Evolutionary conservation across 2,797 vertebrate species (phyloP), one percentile per base, ranked within the genome.

Genomic region (Ptychobarbus kaznakovi): DNA sequence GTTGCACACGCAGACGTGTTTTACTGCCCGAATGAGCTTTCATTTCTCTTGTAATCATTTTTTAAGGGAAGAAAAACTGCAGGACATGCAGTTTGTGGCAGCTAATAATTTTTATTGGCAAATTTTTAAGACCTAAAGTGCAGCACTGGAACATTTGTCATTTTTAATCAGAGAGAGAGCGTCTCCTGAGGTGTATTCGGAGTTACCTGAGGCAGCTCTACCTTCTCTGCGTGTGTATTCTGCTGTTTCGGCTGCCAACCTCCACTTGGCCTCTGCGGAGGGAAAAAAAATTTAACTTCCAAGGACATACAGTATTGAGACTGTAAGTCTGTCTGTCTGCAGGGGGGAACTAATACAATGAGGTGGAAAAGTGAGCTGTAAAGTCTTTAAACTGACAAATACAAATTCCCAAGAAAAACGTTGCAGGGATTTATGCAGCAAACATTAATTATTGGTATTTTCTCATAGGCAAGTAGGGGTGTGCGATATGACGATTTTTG

Each of bases 31-130:
- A 81, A 87, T 70, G 86, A 87, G 78, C 70, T 78, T 86, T 83
- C 89, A 82, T 86, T 51, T 84, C 87, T 86, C 82, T 82, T 80
- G 85, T 88, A 90, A 90, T 90, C 82, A 90, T 84, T 90, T 89
- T 90, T 91, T 85, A 89, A 89, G 88, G 87, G 83, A 86, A 70
- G 61, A 83, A 87, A 90, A 90, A 90, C 84, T 87, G 90, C 87
- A 84, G 65, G 68, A 87, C 87, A 83, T 35, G 86, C 89, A 89
- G 89, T 90, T 86, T 89, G 82, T 85, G 85, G 87, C 86, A 87
- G 88, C 90, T 88, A 87, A 90, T 91, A 83, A 89, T 91, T 90
- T 90, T 90, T 90, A 90, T 91, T 90, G 83, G 88, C 89, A 80
- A 87, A 80, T 86, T 90, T 88, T 90, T 90, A 90, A 90, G 87